These are phyloP conservation scores for Lasioglossum oenotherae DNA, from an alignment of 2,888 invertebrate genomes.

Conservation along the genomic window DNA sequence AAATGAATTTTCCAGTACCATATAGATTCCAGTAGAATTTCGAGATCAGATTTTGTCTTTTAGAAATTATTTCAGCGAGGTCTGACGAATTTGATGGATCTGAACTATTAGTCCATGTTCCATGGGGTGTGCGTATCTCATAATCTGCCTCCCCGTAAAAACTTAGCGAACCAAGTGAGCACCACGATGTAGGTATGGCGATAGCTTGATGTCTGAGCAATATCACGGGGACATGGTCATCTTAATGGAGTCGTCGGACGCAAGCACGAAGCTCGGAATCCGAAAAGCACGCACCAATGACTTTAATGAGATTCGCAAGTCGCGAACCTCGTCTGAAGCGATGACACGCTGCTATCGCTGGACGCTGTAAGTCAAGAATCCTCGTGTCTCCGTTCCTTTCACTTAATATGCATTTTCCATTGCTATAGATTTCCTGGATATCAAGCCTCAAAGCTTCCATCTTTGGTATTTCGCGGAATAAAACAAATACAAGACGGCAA, in stretches of 20 bases:
- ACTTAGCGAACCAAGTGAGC: slow-evolving; percentile 44
- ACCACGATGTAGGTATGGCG: slow-evolving; percentile 60
- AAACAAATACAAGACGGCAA: not conserved
- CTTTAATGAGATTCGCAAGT: slow-evolving; percentile 84
- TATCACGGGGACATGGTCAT: slow-evolving; percentile 84
- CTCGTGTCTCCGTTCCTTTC: slow-evolving; percentile 23
- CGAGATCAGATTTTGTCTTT: no score
- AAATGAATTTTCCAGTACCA: no score
- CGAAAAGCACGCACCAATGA: slow-evolving; percentile 82
- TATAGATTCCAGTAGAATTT: no score
- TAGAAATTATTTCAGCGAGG: not conserved
- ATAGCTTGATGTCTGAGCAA: slow-evolving; percentile 79
- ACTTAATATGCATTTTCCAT: not conserved
- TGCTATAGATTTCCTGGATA: not conserved
- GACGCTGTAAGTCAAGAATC: slow-evolving; percentile 54
- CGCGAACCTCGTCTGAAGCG: slow-evolving; percentile 71
- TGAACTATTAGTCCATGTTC: not conserved
- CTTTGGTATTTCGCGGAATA: not conserved
- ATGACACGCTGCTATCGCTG: slow-evolving; percentile 63
- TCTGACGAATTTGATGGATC: not conserved
- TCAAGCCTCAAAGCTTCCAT: not conserved
- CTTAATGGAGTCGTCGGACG: slow-evolving; percentile 82
- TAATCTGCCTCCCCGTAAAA: slow-evolving; percentile 32
- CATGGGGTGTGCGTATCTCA: not conserved
- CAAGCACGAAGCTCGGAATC: slow-evolving; percentile 75